Base-by-base conservation (phyloP, 2,888 invertebrate species). In the Gisinianus flammeolus region DNA sequence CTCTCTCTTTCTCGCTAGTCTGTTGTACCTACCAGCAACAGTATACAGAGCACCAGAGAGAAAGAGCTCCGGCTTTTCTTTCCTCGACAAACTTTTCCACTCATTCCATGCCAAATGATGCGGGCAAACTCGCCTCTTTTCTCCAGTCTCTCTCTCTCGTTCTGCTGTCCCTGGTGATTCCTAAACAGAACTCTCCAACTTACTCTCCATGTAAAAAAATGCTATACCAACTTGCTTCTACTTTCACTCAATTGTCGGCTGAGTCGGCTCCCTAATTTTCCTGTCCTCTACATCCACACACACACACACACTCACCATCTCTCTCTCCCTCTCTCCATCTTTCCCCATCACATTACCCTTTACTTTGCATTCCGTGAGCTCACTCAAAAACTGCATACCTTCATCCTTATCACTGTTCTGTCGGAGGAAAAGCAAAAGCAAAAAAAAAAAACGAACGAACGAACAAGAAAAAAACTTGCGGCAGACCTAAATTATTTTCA, bases 21-120 rank as follows among this genome's bases (percentile, higher is more conserved):
- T n/a, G 5, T 22, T 19, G 10, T 44, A 10, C 44, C 16, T 44
- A 10, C 16, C 16, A 10, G 6, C 44, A 44, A 44, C 44, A 44
- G 44, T 44, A 6, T 44, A 44, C 44, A 10, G 16, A n/a, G n/a
- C n/a, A n/a, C n/a, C n/a, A n/a, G 24, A 22, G 58, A 67, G 16
- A 12, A 26, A 24, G 28, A 16, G 52, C 66, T 44, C 30, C 52
- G 35, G 66, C 66, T 66, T 66, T 72, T 62, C 52, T 71, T 75
- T 58, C 70, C 71, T 76, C 66, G 68, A 69, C 68, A 77, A 77
- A 77, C 77, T 79, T 77, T 79, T 77, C 77, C 74, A 79, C 79
- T 79, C 79, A 79, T 79, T 77, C 79, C 79, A 74, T 79, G 77
- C 77, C 79, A 77, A 77, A 79, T 79, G 79, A 79, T 79, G 74